Conservation (phyloP, 2,113 vertebrate genomes). For the Felis catus region F.catus_Fca126_mat1.0 CM031421.1:99064001-99064500, state of each 20-base stretch:
- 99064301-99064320: too few species aligned
- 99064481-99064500: slow-evolving; percentile 34
- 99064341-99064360: too few species aligned
- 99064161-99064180: slow-evolving; percentile 36
- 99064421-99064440: too few species aligned
- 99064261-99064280: too few species aligned
- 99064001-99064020: not conserved
- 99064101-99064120: not conserved
- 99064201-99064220: not conserved
- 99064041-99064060: not conserved
- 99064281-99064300: too few species aligned
- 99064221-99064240: slow-evolving; percentile 37
- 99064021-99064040: not conserved
- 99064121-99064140: not conserved
- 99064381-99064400: too few species aligned
- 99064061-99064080: slow-evolving; percentile 7
- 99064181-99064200: slow-evolving; percentile 3
- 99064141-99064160: not conserved
- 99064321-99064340: too few species aligned
- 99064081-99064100: not conserved
- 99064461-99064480: slow-evolving; percentile 15
- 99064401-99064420: too few species aligned
- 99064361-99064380: too few species aligned
- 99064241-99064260: not conserved
- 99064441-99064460: not conserved